Evolutionary conservation across 2,888 invertebrate genomes (phyloP), one percentile per base, ranked within the genome.

Genomic region (Masnerella sp.): DNA sequence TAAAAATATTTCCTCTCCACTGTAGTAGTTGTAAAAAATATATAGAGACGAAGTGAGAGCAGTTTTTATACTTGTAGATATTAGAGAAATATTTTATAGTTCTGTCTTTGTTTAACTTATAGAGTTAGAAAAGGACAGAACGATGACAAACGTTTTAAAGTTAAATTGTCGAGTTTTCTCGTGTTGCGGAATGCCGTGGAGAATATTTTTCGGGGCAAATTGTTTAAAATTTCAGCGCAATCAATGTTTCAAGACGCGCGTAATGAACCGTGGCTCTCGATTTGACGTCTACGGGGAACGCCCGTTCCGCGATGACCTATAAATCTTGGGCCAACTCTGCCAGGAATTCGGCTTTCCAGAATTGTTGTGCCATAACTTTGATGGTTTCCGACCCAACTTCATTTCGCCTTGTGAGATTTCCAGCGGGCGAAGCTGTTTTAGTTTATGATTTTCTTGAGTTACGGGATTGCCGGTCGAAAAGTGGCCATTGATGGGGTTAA

Each of bases 291-390:
- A 7, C 18, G 15, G 47, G 38, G 25, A 54, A 47, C 7, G 52
- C 34, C 25, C 20, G 18, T 9, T 11, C n/a, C 18, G 14, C 43
- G 18, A 17, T 52, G 51, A 52, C 43, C 62, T 62, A 34, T 43
- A 43, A 32, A 52, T 52, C 7, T 11, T 22, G 22, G 2, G 22
- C 22, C 8, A 45, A 32, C n/a, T n/a, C n/a, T n/a, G n/a, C n/a
- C n/a, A n/a, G n/a, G 64, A 64, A 52, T 64, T 61, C 22, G 30
- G 49, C 36, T 43, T 28, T 54, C 28, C 22, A 14, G 52, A 42
- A 62, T 51, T 62, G 51, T 62, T 62, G 42, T 32, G 30, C 51
- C 30, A 38, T 51, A 62, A 62, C 51, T 62, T 62, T 34, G 51
- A 62, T 42, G 42, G 42, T 15, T 51, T 51, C 18, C 11, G 12